Base-by-base conservation (phyloP, 2,888 invertebrate species). In the Scrobipalpa costella region DNA sequence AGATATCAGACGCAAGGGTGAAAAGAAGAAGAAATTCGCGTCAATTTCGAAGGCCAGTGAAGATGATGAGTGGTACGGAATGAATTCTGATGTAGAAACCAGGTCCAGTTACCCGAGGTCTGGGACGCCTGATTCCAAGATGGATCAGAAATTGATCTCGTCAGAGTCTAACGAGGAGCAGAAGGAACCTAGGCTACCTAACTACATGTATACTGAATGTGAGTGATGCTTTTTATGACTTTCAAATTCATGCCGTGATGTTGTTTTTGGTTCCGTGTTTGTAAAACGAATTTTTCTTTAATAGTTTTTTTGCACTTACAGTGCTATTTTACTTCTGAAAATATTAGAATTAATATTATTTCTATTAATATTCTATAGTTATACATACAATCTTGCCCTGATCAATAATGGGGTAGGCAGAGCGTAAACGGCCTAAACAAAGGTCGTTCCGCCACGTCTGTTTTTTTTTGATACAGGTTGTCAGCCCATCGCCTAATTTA, bases 61-160 rank as follows among this genome's bases (percentile, higher is more conserved):
- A 49, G 90, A 90, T 2, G 90, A 90, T 3, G 90, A 91, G 6
- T 86, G 84, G 85, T 76, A 75, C 7, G 78, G 73, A 0, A 69
- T 74, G 64, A 72, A 81, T 63, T 91, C 90, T 3, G 90, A 90
- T 63, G 66, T 86, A 21, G 90, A 90, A 5, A 89, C 90, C 0
- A 75, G 84, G 71, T 90, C 88, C 1, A 90, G 88, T 69, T 88
- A 80, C 72, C 88, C 88, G 0, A 75, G 86, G 7, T 90, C 90
- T 0, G 85, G 81, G 0, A 85, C 87, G 0, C 90, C 90, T 0
- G 90, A 90, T 57, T 86, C 85, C 0, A 88, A 88, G 71, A 68
- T 74, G 70, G 87, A 89, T 9, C 66, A 63, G 33, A 82, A 79
- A 68, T 40, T 69, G 0, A 71, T 79, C 15, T 81, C 83, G 0